Base-by-base conservation (phyloP, 2,888 invertebrate species). In the Automeris io region DNA sequence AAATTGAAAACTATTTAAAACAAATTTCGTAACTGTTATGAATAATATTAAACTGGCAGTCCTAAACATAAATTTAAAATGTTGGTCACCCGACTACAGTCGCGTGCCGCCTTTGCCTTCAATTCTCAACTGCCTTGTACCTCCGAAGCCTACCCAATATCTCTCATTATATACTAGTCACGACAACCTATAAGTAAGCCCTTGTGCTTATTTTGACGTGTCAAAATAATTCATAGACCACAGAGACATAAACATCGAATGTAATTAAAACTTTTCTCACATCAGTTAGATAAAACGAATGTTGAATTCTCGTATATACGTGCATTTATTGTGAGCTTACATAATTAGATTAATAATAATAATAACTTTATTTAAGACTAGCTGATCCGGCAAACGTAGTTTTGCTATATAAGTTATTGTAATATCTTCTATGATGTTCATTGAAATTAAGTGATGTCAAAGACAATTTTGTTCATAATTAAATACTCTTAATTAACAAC, bases 51-150 rank as follows among this genome's bases (percentile, higher is more conserved):
- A 2, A 13, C 21, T 21, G 2, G 12, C 2, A n/a, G 3, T 18
- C 11, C 1, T 12, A 16, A 33, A 13, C 18, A 9, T 23, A 3
- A 11, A 25, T 2, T 7, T 18, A 7, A 16, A 23, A 32, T 4
- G n/a, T 21, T 52, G 37, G 43, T 8, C 35, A 39, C 47, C 12
- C 24, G 40, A 58, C 5, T 5, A 11, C 41, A 53, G 56, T 68
- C 56, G 65, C 67, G 67, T 67, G 68, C 46, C 55, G 54, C 49
- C 54, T 49, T 57, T 57, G 56, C 61, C 52, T 51, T 61, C 47
- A 51, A 47, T 49, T 49, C 54, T 55, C 61, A 48, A 54, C 51
- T 50, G 39, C 45, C 43, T 45, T 33, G 51, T 43, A 47, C 51
- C 46, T 55, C 47, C 51, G 49, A 49, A 52, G 54, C 58, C 60